Evolutionary conservation across 2,888 invertebrate species (phyloP).

Genomic region (Buathra laborator): DNA sequence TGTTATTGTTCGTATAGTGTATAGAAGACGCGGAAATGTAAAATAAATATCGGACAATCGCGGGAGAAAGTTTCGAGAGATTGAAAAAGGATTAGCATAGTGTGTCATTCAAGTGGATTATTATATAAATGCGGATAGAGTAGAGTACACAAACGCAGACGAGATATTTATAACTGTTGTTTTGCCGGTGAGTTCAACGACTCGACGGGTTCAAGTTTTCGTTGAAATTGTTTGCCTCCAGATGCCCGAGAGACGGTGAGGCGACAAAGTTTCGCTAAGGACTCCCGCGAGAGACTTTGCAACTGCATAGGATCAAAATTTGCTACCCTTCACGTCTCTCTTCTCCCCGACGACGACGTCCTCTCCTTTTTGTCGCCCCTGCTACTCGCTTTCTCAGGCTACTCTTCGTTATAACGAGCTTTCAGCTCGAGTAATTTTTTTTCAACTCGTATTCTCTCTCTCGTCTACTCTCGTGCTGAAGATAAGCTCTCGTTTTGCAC

Average conservation of each 20-base stretch:
- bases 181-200: conserved; percentile 42
- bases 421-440: conserved; percentile 69
- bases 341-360: background rate
- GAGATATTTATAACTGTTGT: conserved; percentile 31
- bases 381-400: conserved; percentile 46
- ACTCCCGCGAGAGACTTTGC: conserved; percentile 44
- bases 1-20: no score
- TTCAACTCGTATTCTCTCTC: conserved; percentile 13
- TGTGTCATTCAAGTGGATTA: conserved; percentile 7
- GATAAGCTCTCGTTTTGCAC: conserved; percentile 54
- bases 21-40: no score
- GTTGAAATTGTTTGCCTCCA: conserved; percentile 50
- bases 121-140: conserved; percentile 16
- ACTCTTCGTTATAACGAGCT: conserved; percentile 62
- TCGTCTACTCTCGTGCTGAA: conserved; percentile 32
- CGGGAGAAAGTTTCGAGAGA: background rate
- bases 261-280: conserved; percentile 48
- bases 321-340: conserved; percentile 30
- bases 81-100: background rate
- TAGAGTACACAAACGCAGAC: background rate
- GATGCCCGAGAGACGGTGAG: conserved; percentile 35
- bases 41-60: background rate
- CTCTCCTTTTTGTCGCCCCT: conserved; percentile 56
- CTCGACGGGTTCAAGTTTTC: conserved; percentile 24
- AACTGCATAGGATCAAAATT: conserved; percentile 50